Evolutionary conservation across 1,140 invertebrate genomes (phyloP).

Genomic region (Wasmannia auropunctata): DNA sequence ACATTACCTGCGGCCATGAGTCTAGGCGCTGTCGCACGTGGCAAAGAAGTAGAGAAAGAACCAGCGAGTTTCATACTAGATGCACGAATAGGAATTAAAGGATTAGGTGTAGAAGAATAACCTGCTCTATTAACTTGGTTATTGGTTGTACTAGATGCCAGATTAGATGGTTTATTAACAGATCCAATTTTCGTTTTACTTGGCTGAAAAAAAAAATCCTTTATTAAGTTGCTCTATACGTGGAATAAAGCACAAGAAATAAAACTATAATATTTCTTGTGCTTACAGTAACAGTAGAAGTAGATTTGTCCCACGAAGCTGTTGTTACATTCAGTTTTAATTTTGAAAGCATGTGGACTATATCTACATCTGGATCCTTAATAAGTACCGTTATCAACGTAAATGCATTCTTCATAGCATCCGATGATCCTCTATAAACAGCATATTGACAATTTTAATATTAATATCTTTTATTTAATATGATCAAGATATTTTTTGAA

Average conservation of each 20-base stretch:
- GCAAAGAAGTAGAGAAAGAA: conserved; percentile 80
- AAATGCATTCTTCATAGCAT: conserved; percentile 96
- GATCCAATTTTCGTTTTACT: conserved; percentile 80
- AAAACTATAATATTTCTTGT: not conserved
- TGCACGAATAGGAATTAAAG: conserved; percentile 81
- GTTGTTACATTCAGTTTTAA: conserved; percentile 86
- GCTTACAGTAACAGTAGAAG: conserved; percentile 79
- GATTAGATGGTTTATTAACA: conserved; percentile 78
- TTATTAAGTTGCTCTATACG: not conserved
- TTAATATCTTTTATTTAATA: not conserved
- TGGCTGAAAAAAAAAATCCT: conserved; percentile 68
- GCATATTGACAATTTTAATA: conserved; percentile 1
- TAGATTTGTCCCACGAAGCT: conserved; percentile 87
- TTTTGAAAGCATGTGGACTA: conserved; percentile 92
- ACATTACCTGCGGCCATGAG: conserved; percentile 84
- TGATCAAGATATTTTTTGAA: not conserved
- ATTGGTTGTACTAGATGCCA: conserved; percentile 75
- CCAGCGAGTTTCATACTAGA: conserved; percentile 79
- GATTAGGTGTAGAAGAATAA: conserved; percentile 80
- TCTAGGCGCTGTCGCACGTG: conserved; percentile 85
- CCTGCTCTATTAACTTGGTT: conserved; percentile 79
- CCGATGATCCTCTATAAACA: conserved; percentile 91
- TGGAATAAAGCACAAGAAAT: no score
- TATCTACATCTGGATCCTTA: conserved; percentile 97
- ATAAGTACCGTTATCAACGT: conserved; percentile 94